Percentiles rank a stretch among this genome's conserved stretches.
phyloP scores from a whole-genome alignment of 2,113 vertebrate species.

The Lathamus discolor region DNA sequence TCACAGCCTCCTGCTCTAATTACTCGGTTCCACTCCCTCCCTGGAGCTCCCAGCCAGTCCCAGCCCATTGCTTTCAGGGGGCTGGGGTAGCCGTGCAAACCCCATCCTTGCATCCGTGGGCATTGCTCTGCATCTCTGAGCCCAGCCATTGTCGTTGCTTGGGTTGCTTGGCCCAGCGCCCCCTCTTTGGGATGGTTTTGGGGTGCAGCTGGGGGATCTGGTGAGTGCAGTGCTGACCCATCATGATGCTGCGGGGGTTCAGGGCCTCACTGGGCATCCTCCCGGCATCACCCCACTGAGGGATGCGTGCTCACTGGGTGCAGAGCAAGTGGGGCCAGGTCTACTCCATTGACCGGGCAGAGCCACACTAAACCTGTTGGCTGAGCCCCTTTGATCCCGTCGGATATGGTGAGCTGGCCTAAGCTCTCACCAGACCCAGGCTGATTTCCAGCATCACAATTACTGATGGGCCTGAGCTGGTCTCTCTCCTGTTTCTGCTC shows the following conservation, averaged over 20 bases:
- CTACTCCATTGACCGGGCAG: background rate
- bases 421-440: background rate
- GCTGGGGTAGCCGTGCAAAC: background rate
- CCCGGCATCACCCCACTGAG: fast-evolving
- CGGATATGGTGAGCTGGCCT: conserved; percentile 24
- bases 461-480: background rate
- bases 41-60: background rate
- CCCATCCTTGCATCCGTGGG: background rate
- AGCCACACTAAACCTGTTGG: conserved; percentile 30
- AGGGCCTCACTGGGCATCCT: background rate
- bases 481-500: background rate
- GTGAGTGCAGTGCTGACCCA: background rate
- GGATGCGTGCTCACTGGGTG: background rate
- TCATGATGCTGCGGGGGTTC: fast-evolving
- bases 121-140: background rate
- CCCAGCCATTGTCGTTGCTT: fast-evolving
- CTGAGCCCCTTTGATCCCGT: conserved; percentile 56
- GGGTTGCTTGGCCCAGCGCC: background rate
- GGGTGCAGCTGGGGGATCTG: fast-evolving
- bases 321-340: background rate
- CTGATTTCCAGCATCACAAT: conserved; percentile 10
- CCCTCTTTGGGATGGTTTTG: background rate
- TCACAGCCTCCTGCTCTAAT: conserved; percentile 67
- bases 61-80: background rate
- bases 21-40: conserved; percentile 36